phyloP scores from a whole-genome alignment of 1,140 invertebrate species.

The Drusus annulatus region DNA sequence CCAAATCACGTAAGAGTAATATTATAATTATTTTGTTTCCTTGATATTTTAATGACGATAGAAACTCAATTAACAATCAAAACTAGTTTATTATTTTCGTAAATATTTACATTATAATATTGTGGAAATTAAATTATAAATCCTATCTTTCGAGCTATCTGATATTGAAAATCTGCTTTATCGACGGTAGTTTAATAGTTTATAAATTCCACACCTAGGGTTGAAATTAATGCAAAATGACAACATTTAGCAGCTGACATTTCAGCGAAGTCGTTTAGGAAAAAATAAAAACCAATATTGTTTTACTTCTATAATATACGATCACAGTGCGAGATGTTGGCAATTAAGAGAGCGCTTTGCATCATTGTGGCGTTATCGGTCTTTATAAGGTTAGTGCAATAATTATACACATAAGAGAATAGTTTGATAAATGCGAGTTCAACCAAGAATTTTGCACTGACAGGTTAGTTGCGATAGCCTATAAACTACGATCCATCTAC shows the following conservation, averaged over 20 bases:
- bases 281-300: neutral
- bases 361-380: slow-evolving; percentile 43
- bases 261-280: neutral
- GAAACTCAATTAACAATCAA: too few species aligned
- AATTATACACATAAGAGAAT: neutral
- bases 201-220: neutral
- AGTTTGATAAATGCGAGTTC: too few species aligned
- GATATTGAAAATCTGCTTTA: slow-evolving; percentile 9
- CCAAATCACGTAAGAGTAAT: too few species aligned
- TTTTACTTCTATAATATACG: slow-evolving; percentile 2
- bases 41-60: too few species aligned
- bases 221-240: slow-evolving; percentile 20
- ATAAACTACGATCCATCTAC: neutral
- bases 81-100: too few species aligned
- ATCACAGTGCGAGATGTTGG: slow-evolving; percentile 37
- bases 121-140: too few species aligned
- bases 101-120: too few species aligned
- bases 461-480: neutral
- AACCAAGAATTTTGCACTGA: slow-evolving; percentile 1
- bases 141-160: too few species aligned
- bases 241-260: slow-evolving; percentile 45
- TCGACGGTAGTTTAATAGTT: neutral
- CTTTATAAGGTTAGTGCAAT: slow-evolving; percentile 44
- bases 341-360: slow-evolving; percentile 45
- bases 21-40: too few species aligned